Percentiles rank a stretch among this genome's conserved stretches.
These are phyloP conservation scores for Pterocles burchelli DNA, from an alignment of 2,113 vertebrate genomes.

Conservation along the genomic window DNA sequence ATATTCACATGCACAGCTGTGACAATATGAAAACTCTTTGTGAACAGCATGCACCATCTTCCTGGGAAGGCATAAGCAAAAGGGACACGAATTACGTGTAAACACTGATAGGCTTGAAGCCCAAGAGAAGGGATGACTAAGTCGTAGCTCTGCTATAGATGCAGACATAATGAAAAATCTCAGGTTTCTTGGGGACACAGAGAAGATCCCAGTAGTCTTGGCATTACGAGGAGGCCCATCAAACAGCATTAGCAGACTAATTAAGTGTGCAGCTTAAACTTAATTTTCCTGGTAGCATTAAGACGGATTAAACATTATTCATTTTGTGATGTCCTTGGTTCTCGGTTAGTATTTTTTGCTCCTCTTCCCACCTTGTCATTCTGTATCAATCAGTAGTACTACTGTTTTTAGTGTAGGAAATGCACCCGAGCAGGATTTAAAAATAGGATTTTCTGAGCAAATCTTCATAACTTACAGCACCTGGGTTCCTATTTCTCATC, in stretches of 20 bases:
- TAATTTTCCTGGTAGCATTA: constrained; percentile 64
- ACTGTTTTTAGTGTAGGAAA: constrained; percentile 10
- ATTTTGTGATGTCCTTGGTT: constrained; percentile 54
- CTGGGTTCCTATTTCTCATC: not conserved
- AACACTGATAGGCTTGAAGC: not conserved
- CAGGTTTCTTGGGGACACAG: constrained; percentile 40
- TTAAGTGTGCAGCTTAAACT: constrained; percentile 66
- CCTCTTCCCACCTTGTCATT: constrained; percentile 32
- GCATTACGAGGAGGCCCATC: constrained; percentile 36
- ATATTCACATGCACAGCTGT: not conserved
- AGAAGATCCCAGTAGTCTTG: constrained; percentile 42
- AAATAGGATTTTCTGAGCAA: constrained; percentile 47
- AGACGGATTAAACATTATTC: constrained; percentile 38
- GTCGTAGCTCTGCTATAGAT: not conserved
- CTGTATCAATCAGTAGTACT: constrained; percentile 34
- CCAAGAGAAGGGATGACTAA: not conserved
- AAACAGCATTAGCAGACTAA: constrained; percentile 62
- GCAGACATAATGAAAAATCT: constrained; percentile 41
- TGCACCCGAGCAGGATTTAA: not conserved
- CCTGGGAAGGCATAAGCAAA: not conserved
- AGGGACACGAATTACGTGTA: constrained; percentile 4
- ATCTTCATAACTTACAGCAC: constrained; percentile 9
- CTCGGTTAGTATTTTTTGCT: constrained; percentile 17
- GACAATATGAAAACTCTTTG: not conserved
- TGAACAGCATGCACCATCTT: not conserved